Conservation (phyloP, 2,113 vertebrate genomes). For the Centrocercus urophasianus region DNA sequence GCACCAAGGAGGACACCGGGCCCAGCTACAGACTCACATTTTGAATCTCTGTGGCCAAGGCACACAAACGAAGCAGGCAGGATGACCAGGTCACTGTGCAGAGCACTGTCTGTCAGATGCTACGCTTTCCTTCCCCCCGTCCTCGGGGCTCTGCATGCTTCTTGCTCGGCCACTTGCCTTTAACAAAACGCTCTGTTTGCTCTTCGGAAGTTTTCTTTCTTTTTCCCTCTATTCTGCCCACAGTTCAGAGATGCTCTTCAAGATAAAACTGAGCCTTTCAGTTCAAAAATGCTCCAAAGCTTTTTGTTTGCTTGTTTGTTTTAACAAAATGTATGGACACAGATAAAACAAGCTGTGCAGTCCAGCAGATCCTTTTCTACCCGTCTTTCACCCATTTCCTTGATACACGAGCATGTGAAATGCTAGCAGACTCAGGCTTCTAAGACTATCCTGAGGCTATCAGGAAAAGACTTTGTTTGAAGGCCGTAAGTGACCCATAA, state of each 20-base stretch:
- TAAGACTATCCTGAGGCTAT: conserved; percentile 56
- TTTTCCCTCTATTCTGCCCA: background rate
- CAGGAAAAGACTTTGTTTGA: conserved; percentile 65
- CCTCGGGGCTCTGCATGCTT: background rate
- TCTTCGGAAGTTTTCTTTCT: conserved; percentile 7
- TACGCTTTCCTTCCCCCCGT: background rate
- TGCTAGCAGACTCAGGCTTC: conserved; percentile 64
- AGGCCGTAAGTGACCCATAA: conserved; percentile 56
- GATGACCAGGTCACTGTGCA: background rate
- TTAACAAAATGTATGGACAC: conserved; percentile 55
- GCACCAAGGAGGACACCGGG: background rate
- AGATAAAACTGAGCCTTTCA: conserved; percentile 55
- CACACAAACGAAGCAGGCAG: background rate
- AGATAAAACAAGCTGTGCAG: conserved; percentile 60
- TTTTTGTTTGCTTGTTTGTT: conserved; percentile 38
- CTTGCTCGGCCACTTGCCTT: background rate
- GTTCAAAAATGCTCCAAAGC: conserved; percentile 35
- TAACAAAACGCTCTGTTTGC: background rate
- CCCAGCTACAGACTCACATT: background rate
- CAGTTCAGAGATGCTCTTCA: conserved; percentile 41
- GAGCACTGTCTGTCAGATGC: background rate
- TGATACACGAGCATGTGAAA: conserved; percentile 38
- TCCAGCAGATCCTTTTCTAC: conserved; percentile 5
- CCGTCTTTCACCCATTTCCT: conserved; percentile 49
- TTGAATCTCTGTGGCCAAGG: background rate